A percentile compares a stretch with the other conserved stretches of the same genome.
These are phyloP conservation scores for Zaprionus africanus DNA, from an alignment of 1,140 invertebrate species.

Conservation along the genomic window DNA sequence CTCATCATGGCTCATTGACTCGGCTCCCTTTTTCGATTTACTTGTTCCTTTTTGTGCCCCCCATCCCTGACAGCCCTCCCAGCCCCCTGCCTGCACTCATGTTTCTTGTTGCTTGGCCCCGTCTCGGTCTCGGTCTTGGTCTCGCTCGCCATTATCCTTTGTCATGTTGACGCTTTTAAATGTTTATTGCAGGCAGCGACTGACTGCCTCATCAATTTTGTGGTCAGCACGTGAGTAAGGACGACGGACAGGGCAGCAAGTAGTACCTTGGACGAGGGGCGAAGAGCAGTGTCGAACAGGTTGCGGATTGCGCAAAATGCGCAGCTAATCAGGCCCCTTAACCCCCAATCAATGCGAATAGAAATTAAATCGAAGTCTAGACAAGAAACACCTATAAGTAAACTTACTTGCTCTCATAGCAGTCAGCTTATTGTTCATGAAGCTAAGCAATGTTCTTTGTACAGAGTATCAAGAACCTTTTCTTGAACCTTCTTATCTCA, in stretches of 20 bases:
- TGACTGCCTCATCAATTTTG: conserved; percentile 63
- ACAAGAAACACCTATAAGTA: background rate
- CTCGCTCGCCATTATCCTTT: conserved; percentile 44
- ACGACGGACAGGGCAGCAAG: background rate
- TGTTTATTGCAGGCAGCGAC: conserved; percentile 54
- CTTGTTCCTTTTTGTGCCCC: conserved; percentile 1
- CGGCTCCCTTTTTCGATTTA: conserved; percentile 25
- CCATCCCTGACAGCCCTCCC: background rate
- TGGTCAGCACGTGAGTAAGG: conserved; percentile 51
- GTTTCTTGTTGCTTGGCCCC: too few species aligned
- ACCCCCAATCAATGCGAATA: background rate
- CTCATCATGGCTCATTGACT: conserved; percentile 75
- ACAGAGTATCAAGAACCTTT: background rate
- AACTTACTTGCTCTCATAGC: background rate
- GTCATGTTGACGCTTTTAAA: conserved; percentile 68
- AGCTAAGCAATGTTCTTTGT: background rate
- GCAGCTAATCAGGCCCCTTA: conserved; percentile 1
- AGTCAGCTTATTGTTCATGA: background rate
- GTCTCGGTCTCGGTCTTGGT: background rate
- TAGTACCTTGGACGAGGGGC: background rate
- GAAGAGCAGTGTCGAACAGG: background rate
- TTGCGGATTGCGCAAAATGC: conserved; percentile 7
- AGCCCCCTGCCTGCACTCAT: too few species aligned
- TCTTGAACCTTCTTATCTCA: background rate
- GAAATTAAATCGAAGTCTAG: too few species aligned